A percentile compares a stretch with the other conserved stretches of the same genome.
These are phyloP conservation scores for Albula glossodonta DNA, from an alignment of 2,113 vertebrate genomes.

Conservation along the genomic window DNA sequence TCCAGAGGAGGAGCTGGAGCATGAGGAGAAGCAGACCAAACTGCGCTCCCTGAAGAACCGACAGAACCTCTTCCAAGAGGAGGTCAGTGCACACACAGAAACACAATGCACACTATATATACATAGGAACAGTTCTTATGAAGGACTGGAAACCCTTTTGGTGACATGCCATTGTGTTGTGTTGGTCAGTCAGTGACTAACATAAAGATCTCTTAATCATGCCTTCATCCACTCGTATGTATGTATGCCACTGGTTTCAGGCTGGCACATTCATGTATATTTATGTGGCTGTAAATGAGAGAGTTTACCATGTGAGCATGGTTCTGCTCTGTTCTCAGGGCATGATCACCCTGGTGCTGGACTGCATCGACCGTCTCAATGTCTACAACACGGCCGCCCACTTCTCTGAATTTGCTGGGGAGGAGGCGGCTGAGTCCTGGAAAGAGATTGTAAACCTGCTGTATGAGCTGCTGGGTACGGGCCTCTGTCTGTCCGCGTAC, in stretches of 20 bases:
- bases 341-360: constrained; percentile 86
- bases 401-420: constrained; percentile 87
- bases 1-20: constrained; percentile 85
- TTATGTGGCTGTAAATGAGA: not conserved
- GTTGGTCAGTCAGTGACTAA: not conserved
- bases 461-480: constrained; percentile 84
- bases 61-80: constrained; percentile 92
- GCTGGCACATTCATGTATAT: not conserved
- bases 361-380: constrained; percentile 89
- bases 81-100: constrained; percentile 63
- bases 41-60: constrained; percentile 87
- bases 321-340: constrained; percentile 64
- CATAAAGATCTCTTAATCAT: not conserved
- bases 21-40: constrained; percentile 89
- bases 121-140: not conserved
- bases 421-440: constrained; percentile 89
- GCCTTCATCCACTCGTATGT: not conserved
- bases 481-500: not conserved
- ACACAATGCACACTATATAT: not conserved
- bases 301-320: not conserved
- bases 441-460: constrained; percentile 91
- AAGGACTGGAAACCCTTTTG: not conserved
- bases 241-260: not conserved
- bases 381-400: constrained; percentile 89
- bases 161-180: not conserved